phyloP scores from a whole-genome alignment of 2,113 vertebrate genomes.

The Vicugna pacos region DNA sequence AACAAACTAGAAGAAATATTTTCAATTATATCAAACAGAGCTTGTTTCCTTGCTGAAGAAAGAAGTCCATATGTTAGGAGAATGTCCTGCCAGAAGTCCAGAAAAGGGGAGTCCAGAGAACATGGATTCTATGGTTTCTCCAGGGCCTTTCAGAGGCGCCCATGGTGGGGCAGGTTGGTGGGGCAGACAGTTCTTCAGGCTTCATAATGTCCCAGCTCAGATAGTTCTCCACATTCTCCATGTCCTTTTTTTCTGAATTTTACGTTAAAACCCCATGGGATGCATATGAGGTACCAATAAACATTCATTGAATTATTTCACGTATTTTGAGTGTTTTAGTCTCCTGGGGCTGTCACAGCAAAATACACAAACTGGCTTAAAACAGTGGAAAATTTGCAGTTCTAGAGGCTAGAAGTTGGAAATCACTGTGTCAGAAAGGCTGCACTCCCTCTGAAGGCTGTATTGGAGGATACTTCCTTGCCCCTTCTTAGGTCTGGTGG shows the following conservation, averaged over 20 bases:
- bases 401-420: not conserved
- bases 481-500: not conserved
- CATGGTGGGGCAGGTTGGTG: not conserved
- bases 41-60: not conserved
- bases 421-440: not conserved
- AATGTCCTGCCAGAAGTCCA: not conserved
- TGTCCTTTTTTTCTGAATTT: not conserved
- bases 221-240: not conserved
- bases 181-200: not conserved
- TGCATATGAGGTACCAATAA: not conserved
- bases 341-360: not conserved
- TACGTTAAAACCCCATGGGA: not conserved
- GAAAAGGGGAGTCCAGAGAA: not conserved
- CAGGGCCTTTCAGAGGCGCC: not conserved
- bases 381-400: not conserved
- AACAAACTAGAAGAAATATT: not conserved
- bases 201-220: not conserved
- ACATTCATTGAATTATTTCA: not conserved
- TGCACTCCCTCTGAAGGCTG: no score
- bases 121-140: not conserved
- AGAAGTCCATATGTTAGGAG: not conserved
- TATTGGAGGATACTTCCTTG: not conserved
- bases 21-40: not conserved
- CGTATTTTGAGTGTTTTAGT: not conserved
- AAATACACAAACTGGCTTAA: not conserved